Evolutionary conservation across 1,140 invertebrate species (phyloP).

Genomic region (Drosophila melanogaster): Release_6_plus_ISO1_MT NT_033779.5:17829501-17830000

Average conservation of each 20-base stretch:
- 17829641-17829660: conserved; percentile 21
- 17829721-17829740: conserved; percentile 54
- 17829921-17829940: conserved; percentile 29
- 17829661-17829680: conserved; percentile 64
- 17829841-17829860: conserved; percentile 81
- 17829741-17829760: conserved; percentile 79
- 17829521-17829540: conserved; percentile 66
- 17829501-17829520: conserved; percentile 37
- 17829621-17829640: conserved; percentile 32
- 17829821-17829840: conserved; percentile 57
- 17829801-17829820: conserved; percentile 25
- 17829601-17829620: conserved; percentile 51
- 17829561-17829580: conserved; percentile 44
- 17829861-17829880: conserved; percentile 76
- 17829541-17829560: conserved; percentile 48
- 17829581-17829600: conserved; percentile 12
- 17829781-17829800: conserved; percentile 12
- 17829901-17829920: not conserved
- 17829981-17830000: conserved; percentile 82
- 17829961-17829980: conserved; percentile 72
- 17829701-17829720: conserved; percentile 33
- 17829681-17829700: conserved; percentile 65
- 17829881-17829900: conserved; percentile 26
- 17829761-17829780: conserved; percentile 59
- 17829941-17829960: conserved; percentile 55